Evolutionary conservation across 2,888 invertebrate genomes (phyloP), one percentile per base, ranked within the genome.

Genomic region (Calameuta idolon): DNA sequence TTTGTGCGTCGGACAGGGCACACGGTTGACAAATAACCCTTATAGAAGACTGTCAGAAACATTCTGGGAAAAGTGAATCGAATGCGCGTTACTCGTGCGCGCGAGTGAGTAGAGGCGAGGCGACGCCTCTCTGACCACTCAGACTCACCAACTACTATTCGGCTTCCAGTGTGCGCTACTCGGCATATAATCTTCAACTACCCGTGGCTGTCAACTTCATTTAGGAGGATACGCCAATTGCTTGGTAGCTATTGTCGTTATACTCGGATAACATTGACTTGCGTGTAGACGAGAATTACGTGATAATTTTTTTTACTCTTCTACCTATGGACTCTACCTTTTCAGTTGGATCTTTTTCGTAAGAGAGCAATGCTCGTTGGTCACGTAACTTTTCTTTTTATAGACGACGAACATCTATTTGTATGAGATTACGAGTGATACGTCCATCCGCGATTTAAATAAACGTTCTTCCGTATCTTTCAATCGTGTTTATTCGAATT

Each of bases 161-260:
- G 55, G 23, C 55, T 55, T 31, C 12, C 31, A 34, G 71, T 31
- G 71, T 71, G 71, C 71, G 31, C 31, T 71, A 31, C 71, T 34
- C 23, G 71, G 71, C 71, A 31, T 23, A 71, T 34, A 34, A 31
- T 71, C 71, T 71, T 71, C 34, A 34, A 71, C 33, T 33, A 12
- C 34, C 71, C 71, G 71, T 71, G 71, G 71, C 71, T 71, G 34
- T 71, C 71, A 71, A 71, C 71, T 71, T 71, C 71, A 34, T 71
- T 71, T 31, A 71, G 4, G 31, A 31, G 71, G 71, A 31, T 23
- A 55, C 55, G 55, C 55, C 23, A 55, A 55, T 55, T 55, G 55
- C 55, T 55, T 55, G 55, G 55, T 55, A 55, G 55, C 55, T 55
- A 23, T 55, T 55, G 55, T 55, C 23, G 23, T 23, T 55, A 3